Conservation (phyloP, 1,140 invertebrate genomes). For the Formica selysi region DNA sequence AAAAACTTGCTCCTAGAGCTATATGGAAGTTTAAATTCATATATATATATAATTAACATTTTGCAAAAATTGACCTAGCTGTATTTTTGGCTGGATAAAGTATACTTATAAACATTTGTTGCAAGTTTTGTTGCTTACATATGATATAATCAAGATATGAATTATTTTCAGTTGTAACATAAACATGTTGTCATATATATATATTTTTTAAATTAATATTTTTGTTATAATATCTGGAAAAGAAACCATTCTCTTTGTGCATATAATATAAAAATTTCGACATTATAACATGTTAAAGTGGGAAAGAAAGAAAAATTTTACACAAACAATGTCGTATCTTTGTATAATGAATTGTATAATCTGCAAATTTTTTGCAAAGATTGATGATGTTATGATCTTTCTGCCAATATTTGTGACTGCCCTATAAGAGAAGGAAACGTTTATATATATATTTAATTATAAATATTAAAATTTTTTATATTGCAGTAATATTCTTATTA, state of each 20-base stretch:
- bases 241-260: not conserved
- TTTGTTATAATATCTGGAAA: not conserved
- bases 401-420: slow-evolving; percentile 53
- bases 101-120: not conserved
- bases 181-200: not conserved
- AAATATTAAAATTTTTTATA: slow-evolving; percentile 25
- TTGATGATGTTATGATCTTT: slow-evolving; percentile 32
- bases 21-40: not conserved
- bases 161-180: not conserved
- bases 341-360: slow-evolving; percentile 23
- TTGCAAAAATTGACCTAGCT: not conserved
- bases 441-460: slow-evolving; percentile 13
- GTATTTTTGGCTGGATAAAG: too few species aligned
- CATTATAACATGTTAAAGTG: not conserved
- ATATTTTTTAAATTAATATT: not conserved
- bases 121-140: not conserved
- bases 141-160: not conserved
- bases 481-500: slow-evolving; percentile 15
- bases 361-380: slow-evolving; percentile 27
- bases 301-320: slow-evolving; percentile 3
- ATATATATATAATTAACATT: not conserved
- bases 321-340: slow-evolving; percentile 37
- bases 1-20: not conserved
- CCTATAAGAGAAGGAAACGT: slow-evolving; percentile 9
- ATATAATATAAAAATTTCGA: not conserved